Conservation (phyloP, 2,888 invertebrate genomes). For the Nipponacmea schrenckii region DNA sequence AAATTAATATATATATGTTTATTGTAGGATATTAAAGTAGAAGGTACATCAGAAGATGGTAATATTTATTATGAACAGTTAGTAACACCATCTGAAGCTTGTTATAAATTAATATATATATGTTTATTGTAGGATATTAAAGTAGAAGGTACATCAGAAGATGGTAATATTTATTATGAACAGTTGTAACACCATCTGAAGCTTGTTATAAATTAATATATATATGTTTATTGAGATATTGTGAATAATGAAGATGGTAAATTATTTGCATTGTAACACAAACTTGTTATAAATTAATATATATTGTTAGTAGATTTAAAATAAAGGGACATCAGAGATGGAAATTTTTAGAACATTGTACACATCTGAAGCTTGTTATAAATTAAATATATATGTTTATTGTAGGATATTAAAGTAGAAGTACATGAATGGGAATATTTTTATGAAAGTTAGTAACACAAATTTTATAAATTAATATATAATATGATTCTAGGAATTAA, state of each 20-base stretch:
- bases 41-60: constrained; percentile 53
- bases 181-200: constrained; percentile 84
- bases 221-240: constrained; percentile 82
- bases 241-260: constrained; percentile 68
- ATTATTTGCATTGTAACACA: too few species aligned
- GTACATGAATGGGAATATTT: constrained; percentile 73
- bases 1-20: too few species aligned
- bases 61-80: constrained; percentile 93
- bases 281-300: too few species aligned
- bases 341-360: too few species aligned
- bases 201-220: too few species aligned
- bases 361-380: too few species aligned
- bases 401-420: constrained; percentile 76
- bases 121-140: constrained; percentile 80
- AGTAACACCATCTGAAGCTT: constrained; percentile 76
- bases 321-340: too few species aligned
- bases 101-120: too few species aligned
- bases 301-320: too few species aligned
- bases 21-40: constrained; percentile 76
- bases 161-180: constrained; percentile 84
- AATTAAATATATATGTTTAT: too few species aligned
- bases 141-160: constrained; percentile 45
- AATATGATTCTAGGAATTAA: too few species aligned
- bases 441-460: constrained; percentile 90
- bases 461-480: too few species aligned